A percentile compares a stretch with the other conserved stretches of the same genome.
These are phyloP conservation scores for Garra rufa DNA, from an alignment of 2,113 vertebrate species.

Conservation along the genomic window DNA sequence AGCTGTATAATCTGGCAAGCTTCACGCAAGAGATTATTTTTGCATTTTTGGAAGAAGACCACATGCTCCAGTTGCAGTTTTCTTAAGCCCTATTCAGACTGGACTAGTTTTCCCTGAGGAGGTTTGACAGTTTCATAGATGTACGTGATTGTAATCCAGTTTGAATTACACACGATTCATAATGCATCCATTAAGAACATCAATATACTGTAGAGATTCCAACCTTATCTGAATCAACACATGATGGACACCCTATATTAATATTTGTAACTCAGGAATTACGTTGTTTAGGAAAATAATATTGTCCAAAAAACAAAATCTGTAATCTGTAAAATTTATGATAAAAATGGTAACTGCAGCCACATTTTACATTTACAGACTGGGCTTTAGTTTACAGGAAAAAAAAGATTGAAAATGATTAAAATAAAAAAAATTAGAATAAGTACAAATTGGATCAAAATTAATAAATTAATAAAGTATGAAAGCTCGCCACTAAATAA, in stretches of 20 bases:
- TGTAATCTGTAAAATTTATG: too few relatives aligned
- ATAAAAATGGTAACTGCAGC: too few relatives aligned
- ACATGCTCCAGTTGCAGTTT: background rate
- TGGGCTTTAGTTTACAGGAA: too few relatives aligned
- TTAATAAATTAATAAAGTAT: too few relatives aligned
- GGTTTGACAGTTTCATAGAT: background rate
- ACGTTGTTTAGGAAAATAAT: background rate
- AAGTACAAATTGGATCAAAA: too few relatives aligned
- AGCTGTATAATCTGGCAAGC: constrained; percentile 6
- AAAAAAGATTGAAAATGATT: too few relatives aligned
- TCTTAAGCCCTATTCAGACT: background rate
- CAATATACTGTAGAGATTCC: background rate
- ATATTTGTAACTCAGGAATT: background rate
- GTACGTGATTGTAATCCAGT: background rate
- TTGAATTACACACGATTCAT: background rate
- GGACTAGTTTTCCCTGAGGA: background rate
- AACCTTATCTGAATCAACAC: background rate
- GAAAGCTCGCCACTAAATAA: too few relatives aligned
- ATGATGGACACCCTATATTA: too few relatives aligned
- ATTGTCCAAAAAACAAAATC: too few relatives aligned
- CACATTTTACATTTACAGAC: too few relatives aligned
- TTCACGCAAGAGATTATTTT: constrained; percentile 3
- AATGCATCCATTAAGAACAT: background rate
- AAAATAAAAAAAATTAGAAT: too few relatives aligned
- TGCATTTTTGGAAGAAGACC: background rate